A percentile compares a stretch with the other conserved stretches of the same genome.
phyloP scores from a whole-genome alignment of 2,113 vertebrate genomes.

The Microcebus jonahi region DNA sequence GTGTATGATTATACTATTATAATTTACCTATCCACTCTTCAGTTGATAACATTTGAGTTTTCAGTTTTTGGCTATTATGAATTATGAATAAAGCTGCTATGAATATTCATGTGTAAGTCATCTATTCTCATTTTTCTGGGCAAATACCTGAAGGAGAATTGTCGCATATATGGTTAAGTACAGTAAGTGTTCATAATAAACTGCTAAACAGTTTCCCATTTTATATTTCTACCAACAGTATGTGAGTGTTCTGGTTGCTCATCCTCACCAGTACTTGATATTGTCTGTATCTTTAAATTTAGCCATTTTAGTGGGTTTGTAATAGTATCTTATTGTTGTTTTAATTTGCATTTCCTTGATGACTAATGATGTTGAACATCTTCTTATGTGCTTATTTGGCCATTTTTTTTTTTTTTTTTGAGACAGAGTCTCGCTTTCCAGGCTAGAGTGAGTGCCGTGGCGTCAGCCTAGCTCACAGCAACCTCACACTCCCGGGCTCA shows the following conservation, averaged over 20 bases:
- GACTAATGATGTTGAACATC: not conserved
- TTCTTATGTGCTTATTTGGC: not conserved
- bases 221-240: not conserved
- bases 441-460: no score
- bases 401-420: not conserved
- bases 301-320: not conserved
- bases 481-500: no score
- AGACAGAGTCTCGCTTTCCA: no score
- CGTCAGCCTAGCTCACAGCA: no score
- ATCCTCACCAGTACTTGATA: not conserved
- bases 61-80: not conserved
- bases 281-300: constrained; percentile 13
- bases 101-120: not conserved
- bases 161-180: not conserved
- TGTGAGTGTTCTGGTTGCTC: not conserved
- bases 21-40: not conserved
- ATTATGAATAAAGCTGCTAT: not conserved
- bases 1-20: not conserved
- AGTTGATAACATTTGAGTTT: not conserved
- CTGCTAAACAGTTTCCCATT: not conserved
- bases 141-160: not conserved
- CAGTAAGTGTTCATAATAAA: not conserved
- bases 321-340: not conserved
- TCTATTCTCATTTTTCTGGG: constrained; percentile 1
- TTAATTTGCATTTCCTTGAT: constrained; percentile 4